Evolutionary conservation across 2,888 invertebrate genomes (phyloP), one percentile per base, ranked within the genome.

Genomic region (Epicampocera succincta): DNA sequence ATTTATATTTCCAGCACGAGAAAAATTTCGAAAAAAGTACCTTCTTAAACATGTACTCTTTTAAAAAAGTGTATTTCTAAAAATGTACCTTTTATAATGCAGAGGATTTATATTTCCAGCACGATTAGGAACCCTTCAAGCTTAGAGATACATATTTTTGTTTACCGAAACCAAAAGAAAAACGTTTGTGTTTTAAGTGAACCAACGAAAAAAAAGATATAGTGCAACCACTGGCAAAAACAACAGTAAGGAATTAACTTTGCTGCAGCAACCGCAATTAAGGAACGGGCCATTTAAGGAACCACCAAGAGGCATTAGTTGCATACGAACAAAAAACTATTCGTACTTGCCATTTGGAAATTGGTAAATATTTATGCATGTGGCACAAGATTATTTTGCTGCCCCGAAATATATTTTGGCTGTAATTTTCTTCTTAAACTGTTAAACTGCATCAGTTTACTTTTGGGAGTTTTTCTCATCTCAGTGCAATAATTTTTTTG

Each of bases 251-350:
- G 52, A 77, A 69, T 77, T 56, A 77, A 77, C 61, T 56, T 72
- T 56, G 38, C 81, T 63, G 58, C 81, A 72, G 50, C 42, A 73
- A 63, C 73, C 81, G 69, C 77, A 81, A 77, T 81, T 81, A 81
- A 81, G 73, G 69, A 77, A 81, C 69, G 65, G 56, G 74, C 73
- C 77, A 77, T 81, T 73, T 63, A 81, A 69, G 69, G 73, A 77
- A 77, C 77, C 77, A 81, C 81, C 77, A 77, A 73, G 77, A 81
- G 77, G 63, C 81, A 77, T 81, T 74, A 77, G 77, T 69, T 77
- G 73, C 77, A 81, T 74, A 77, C 81, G 77, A 56, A 73, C 12
- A 25, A 21, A 13, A n/a, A 13, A 40, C 77, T n/a, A 73, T 73
- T 68, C 77, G 73, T 72, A 63, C 73, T 72, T 81, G 81, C 72